phyloP scores from a whole-genome alignment of 2,113 vertebrate genomes.

The Tragelaphus buxtoni region DNA sequence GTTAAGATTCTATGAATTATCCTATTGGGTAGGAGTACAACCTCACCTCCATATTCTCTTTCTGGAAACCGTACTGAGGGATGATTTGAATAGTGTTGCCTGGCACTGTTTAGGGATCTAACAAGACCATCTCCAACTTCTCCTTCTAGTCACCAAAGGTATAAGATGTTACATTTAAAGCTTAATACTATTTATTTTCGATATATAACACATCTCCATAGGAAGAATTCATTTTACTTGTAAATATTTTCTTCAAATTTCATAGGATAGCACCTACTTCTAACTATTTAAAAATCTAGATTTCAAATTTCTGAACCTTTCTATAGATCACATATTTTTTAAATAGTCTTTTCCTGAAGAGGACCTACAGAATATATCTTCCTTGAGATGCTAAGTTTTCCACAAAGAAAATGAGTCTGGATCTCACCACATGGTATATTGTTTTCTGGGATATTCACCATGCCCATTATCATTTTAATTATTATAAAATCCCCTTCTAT shows the following conservation, averaged over 20 bases:
- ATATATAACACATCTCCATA: not conserved
- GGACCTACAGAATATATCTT: not conserved
- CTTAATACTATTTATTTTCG: not conserved
- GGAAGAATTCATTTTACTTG: conserved; percentile 20
- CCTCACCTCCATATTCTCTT: not conserved
- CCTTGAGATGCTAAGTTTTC: not conserved
- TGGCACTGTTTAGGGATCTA: not conserved
- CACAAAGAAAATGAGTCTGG: not conserved
- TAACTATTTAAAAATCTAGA: not conserved
- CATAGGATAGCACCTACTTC: not conserved
- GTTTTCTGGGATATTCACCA: not conserved
- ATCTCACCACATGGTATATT: not conserved
- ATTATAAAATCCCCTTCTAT: not conserved
- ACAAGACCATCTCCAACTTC: not conserved
- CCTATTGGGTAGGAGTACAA: not conserved
- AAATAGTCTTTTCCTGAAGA: not conserved
- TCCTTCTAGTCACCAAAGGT: not conserved
- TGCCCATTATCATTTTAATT: not conserved
- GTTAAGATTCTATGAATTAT: not conserved
- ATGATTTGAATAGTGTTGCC: not conserved
- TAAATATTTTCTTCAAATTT: conserved; percentile 29
- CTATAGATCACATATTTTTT: not conserved
- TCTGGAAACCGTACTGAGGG: not conserved
- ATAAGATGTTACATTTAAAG: not conserved
- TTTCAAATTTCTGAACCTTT: not conserved